These are phyloP conservation scores for Prorops nasuta DNA, from an alignment of 1,140 invertebrate genomes.

Conservation along the genomic window DNA sequence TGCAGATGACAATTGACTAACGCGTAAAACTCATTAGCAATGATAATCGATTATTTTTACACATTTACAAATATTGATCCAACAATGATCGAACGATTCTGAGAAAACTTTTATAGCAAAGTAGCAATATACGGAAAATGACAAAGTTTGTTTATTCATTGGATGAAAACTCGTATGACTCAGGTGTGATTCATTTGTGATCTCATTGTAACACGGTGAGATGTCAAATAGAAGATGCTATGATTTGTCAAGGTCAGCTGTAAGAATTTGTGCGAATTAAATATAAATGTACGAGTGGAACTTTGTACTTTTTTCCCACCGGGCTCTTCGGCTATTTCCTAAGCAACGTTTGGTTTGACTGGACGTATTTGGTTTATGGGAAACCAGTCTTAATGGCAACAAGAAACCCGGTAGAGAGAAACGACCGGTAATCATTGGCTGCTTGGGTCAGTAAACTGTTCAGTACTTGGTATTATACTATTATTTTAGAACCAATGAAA, in stretches of 20 bases:
- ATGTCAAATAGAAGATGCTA: too few relatives aligned
- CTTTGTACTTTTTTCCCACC: too few relatives aligned
- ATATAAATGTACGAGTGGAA: too few relatives aligned
- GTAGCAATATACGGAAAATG: not conserved
- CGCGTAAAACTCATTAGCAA: not conserved
- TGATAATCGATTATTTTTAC: not conserved
- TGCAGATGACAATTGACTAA: not conserved
- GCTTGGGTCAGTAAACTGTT: conserved; percentile 23
- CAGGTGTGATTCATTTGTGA: too few relatives aligned
- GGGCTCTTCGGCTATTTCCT: too few relatives aligned
- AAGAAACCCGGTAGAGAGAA: conserved; percentile 32
- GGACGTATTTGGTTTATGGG: too few relatives aligned
- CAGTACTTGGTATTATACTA: not conserved
- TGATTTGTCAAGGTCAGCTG: too few relatives aligned
- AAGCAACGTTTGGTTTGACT: too few relatives aligned
- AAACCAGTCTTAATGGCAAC: conserved; percentile 26
- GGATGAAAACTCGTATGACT: not conserved
- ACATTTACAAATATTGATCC: not conserved
- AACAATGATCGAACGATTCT: not conserved
- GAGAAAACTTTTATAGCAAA: not conserved
- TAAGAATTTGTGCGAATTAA: too few relatives aligned
- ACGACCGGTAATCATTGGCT: conserved; percentile 12
- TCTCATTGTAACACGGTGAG: too few relatives aligned
- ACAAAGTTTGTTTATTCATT: not conserved
- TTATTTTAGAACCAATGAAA: not conserved